Base-by-base conservation (phyloP, 2,113 vertebrate genomes). In the Illadopsis cleaveri region DNA sequence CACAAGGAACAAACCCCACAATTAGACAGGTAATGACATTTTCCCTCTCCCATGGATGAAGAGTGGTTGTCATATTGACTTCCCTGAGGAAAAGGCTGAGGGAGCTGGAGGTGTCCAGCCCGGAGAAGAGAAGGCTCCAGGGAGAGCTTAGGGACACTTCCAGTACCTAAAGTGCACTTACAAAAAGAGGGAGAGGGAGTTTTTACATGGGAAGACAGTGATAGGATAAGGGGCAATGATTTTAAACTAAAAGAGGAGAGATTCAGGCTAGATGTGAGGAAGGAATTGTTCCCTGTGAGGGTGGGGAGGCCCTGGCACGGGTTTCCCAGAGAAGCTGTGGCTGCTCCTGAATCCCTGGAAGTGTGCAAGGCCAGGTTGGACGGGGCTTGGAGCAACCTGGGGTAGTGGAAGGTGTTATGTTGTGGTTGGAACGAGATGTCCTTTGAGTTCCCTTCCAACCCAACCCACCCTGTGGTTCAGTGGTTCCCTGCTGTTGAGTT, bases 301-400 rank as follows among this genome's bases (percentile, higher is more conserved):
- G 5, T 38, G 37, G 11, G 0, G 2, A 56, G 40, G 48, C 23
- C 16, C 75, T 48, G 40, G 60, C 28, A 73, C 10, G 45, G 68
- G 31, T 0, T 72, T 1, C 33, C 27, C 47, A 72, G 35, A 50
- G 70, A 11, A 85, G 25, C 35, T 85, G 25, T 42, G 82, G 25
- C 71, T 76, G 31, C 5, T 7, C 31, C 61, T 56, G 50, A 40
- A 57, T 57, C 24, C 50, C 30, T 76, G 61, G 13, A 17, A 76
- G 31, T 50, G 44, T 22, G 61, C 37, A 50, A 37, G 11, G 17
- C 17, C 25, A 31, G 14, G 20, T 0, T 85, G 61, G 44, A 76
- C 0, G 0, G 51, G 21, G 11, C 11, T 76, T 76, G 51, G 61
- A 66, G 4, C 16, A 57, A 0, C 16, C 31, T 58, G 61, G 17